A percentile compares a stretch with the other conserved stretches of the same genome.
Conservation (phyloP, 2,797 vertebrate species). For the Psittacula derbiana region DNA sequence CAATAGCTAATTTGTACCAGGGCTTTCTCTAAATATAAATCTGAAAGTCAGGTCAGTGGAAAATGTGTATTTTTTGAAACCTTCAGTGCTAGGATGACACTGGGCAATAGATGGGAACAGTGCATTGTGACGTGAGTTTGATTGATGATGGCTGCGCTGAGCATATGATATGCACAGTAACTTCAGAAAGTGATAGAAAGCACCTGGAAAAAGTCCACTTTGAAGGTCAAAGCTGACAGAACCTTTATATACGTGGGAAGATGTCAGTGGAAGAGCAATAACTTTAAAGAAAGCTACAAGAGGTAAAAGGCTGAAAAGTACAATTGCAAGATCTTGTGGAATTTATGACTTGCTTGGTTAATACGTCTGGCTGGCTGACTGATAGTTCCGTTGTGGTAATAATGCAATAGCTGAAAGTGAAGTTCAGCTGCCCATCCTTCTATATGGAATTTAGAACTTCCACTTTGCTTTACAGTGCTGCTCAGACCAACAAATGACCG, state of each 20-base stretch:
- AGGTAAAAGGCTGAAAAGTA: constrained; percentile 35
- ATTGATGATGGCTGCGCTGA: neutral
- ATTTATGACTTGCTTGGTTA: constrained; percentile 63
- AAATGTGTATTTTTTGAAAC: neutral
- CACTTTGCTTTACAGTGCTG: constrained; percentile 26
- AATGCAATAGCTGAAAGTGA: constrained; percentile 74
- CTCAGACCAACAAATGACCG: constrained; percentile 17
- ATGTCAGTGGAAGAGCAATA: constrained; percentile 23
- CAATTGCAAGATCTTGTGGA: constrained; percentile 1
- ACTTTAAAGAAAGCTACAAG: constrained; percentile 31
- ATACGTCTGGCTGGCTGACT: constrained; percentile 69
- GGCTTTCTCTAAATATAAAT: neutral
- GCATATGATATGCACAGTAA: neutral
- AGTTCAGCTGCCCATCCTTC: constrained; percentile 79
- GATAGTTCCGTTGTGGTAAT: constrained; percentile 79
- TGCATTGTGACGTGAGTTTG: neutral
- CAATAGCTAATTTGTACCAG: neutral
- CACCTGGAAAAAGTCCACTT: neutral
- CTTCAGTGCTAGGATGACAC: neutral
- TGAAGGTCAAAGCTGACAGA: constrained; percentile 60
- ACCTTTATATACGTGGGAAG: constrained; percentile 19
- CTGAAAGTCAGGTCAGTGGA: neutral
- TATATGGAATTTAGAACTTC: constrained; percentile 26
- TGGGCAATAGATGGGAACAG: neutral
- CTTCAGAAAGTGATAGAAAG: constrained; percentile 22